phyloP scores from a whole-genome alignment of 2,888 invertebrate genomes.

The Harpalus rufipes region DNA sequence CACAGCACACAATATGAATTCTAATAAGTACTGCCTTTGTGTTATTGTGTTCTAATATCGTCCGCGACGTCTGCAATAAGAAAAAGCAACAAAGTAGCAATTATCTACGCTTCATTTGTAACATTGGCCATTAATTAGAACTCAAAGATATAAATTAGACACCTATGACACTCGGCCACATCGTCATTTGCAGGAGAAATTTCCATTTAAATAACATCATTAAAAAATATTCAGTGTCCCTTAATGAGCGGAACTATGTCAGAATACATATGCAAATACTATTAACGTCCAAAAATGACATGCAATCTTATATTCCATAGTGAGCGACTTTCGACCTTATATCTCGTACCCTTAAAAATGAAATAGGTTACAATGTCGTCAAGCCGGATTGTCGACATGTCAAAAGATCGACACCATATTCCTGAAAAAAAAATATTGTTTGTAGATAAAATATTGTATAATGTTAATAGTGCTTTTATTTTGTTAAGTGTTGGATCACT shows the following conservation, averaged over 20 bases:
- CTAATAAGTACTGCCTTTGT: neutral
- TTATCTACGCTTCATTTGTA: slow-evolving; percentile 18
- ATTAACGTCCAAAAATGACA: slow-evolving; percentile 63
- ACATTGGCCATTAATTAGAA: slow-evolving; percentile 28
- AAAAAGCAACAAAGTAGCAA: slow-evolving; percentile 12
- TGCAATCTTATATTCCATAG: slow-evolving; percentile 56
- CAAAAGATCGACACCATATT: too few species aligned
- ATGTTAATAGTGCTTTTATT: too few species aligned
- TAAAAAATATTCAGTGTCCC: slow-evolving; percentile 66
- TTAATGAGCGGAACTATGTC: slow-evolving; percentile 65
- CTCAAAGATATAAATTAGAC: slow-evolving; percentile 46
- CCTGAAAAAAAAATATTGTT: too few species aligned
- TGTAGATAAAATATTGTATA: too few species aligned
- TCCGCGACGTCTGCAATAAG: neutral
- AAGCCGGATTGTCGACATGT: neutral
- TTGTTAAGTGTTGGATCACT: too few species aligned
- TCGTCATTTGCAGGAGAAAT: slow-evolving; percentile 39
- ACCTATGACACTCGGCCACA: slow-evolving; percentile 47
- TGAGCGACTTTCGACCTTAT: slow-evolving; percentile 41
- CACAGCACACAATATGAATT: neutral
- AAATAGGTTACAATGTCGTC: neutral
- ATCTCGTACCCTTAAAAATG: neutral
- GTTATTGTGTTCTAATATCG: neutral
- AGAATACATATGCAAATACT: slow-evolving; percentile 65
- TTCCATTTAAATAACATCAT: slow-evolving; percentile 67